phyloP scores from a whole-genome alignment of 2,888 invertebrate species.

The Rhynchonema sp. region DNA sequence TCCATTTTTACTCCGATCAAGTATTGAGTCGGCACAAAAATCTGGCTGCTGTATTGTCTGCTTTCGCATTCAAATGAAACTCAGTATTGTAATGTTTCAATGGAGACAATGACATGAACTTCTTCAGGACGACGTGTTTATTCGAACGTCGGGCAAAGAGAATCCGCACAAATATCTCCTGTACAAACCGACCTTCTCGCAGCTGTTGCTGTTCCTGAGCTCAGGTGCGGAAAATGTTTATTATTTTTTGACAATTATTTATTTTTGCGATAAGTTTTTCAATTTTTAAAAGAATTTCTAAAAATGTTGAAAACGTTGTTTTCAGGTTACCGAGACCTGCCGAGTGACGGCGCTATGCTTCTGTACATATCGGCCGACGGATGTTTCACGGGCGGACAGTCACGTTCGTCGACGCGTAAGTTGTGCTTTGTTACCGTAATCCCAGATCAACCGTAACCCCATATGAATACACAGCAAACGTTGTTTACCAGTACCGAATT shows the following conservation, averaged over 20 bases:
- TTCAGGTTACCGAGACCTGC: slow-evolving; percentile 68
- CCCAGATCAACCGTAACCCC: too few relatives aligned
- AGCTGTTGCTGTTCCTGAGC: slow-evolving; percentile 66
- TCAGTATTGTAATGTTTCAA: too few relatives aligned
- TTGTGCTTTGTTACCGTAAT: neutral
- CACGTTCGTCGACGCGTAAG: neutral
- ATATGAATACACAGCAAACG: too few relatives aligned
- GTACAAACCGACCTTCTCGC: slow-evolving; percentile 80
- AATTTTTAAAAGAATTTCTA: neutral
- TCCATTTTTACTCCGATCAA: too few relatives aligned
- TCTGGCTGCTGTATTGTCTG: too few relatives aligned
- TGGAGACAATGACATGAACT: neutral
- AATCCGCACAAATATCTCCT: slow-evolving; percentile 91
- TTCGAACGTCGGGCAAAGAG: slow-evolving; percentile 43
- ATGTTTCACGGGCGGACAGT: slow-evolving; percentile 36
- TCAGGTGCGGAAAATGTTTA: slow-evolving; percentile 13
- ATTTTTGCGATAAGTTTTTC: neutral
- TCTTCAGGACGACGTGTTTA: slow-evolving; percentile 47
- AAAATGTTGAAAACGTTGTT: neutral
- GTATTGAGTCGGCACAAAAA: too few relatives aligned
- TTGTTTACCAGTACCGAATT: too few relatives aligned
- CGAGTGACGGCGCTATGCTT: slow-evolving; percentile 67
- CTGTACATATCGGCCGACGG: slow-evolving; percentile 86
- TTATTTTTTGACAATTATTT: neutral
- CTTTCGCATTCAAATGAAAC: too few relatives aligned